Percentiles rank a stretch among this genome's conserved stretches.
Evolutionary conservation across 2,888 invertebrate genomes (phyloP).

Genomic region (Chrysolina americana): DNA sequence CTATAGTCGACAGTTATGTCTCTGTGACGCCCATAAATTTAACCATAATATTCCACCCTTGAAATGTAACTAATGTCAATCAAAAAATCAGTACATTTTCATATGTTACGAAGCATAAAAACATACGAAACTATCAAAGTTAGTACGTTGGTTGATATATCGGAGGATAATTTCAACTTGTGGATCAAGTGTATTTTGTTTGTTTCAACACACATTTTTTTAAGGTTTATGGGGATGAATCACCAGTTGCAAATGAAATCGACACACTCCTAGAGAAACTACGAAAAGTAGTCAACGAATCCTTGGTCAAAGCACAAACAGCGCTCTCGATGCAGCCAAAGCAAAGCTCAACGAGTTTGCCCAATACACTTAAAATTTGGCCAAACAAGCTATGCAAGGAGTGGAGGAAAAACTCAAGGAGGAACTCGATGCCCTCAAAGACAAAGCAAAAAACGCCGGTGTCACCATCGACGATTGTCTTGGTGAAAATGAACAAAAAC

Average conservation of each 20-base stretch:
- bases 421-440: slow-evolving; percentile 35
- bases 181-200: too few species aligned
- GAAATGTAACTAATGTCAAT: too few species aligned
- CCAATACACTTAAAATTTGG: neutral
- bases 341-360: slow-evolving; percentile 30
- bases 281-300: slow-evolving; percentile 30
- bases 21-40: too few species aligned
- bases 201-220: neutral
- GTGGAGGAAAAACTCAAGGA: slow-evolving; percentile 28
- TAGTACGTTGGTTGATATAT: too few species aligned
- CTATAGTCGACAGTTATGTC: too few species aligned
- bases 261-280: slow-evolving; percentile 37
- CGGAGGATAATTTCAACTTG: too few species aligned
- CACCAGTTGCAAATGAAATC: slow-evolving; percentile 30
- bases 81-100: too few species aligned
- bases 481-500: slow-evolving; percentile 32
- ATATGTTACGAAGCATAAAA: too few species aligned
- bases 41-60: too few species aligned
- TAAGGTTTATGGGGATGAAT: neutral
- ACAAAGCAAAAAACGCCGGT: slow-evolving; percentile 38
- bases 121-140: too few species aligned
- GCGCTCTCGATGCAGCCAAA: slow-evolving; percentile 31
- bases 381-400: slow-evolving; percentile 21
- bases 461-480: slow-evolving; percentile 43
- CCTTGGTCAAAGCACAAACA: slow-evolving; percentile 37